phyloP scores from a whole-genome alignment of 35 echinoderm and acorn worm species.

The Patiria miniata region DNA sequence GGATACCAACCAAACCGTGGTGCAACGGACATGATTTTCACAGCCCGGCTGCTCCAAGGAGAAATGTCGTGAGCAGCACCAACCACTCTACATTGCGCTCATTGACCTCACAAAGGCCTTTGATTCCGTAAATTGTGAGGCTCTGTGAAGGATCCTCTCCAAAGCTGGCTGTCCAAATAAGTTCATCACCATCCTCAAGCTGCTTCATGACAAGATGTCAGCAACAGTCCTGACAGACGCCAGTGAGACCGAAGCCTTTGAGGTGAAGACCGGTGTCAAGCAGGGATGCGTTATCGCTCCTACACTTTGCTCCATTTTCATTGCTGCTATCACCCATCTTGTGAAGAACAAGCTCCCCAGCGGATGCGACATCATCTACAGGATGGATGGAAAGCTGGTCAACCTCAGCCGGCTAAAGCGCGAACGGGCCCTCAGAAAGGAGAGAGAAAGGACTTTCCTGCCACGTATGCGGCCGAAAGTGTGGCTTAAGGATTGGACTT shows the following conservation, averaged over 20 bases:
- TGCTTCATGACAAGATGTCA: slow-evolving; percentile 28
- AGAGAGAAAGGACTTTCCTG: too few relatives aligned
- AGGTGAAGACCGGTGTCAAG: slow-evolving; percentile 20
- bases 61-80: slow-evolving; percentile 9
- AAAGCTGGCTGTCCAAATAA: slow-evolving; percentile 27
- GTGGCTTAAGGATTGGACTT: too few relatives aligned
- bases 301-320: slow-evolving; percentile 1
- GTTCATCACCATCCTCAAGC: not conserved
- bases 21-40: slow-evolving; percentile 63
- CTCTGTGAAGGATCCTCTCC: slow-evolving; percentile 17
- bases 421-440: too few relatives aligned
- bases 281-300: slow-evolving; percentile 41
- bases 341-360: not conserved
- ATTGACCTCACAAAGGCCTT: slow-evolving; percentile 41
- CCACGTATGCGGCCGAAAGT: too few relatives aligned
- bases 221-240: not conserved
- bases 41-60: slow-evolving; percentile 40
- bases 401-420: slow-evolving; percentile 30
- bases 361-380: not conserved
- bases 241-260: slow-evolving; percentile 13
- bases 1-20: slow-evolving; percentile 41
- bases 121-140: slow-evolving; percentile 11
- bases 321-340: not conserved
- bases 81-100: too few relatives aligned
- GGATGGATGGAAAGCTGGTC: slow-evolving; percentile 7